Percentiles rank a stretch among this genome's conserved stretches.
These are phyloP conservation scores for Lathamus discolor DNA, from an alignment of 2,113 vertebrate genomes.

Conservation along the genomic window DNA sequence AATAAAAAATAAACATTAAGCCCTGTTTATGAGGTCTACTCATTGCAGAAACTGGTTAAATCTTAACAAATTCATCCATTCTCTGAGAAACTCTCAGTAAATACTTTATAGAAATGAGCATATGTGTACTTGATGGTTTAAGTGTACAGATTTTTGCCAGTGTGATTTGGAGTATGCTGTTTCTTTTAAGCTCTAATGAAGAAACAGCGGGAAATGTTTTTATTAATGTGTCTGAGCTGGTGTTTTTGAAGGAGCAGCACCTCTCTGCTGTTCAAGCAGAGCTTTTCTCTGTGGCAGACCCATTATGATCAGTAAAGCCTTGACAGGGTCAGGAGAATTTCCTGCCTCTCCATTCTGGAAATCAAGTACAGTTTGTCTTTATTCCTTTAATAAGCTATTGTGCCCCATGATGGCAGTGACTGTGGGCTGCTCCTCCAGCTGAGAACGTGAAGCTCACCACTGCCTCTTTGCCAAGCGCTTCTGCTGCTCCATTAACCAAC, in stretches of 20 bases:
- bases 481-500: conserved; percentile 23
- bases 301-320: conserved; percentile 26
- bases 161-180: not conserved
- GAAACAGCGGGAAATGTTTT: conserved; percentile 23
- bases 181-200: conserved; percentile 9
- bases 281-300: conserved; percentile 24
- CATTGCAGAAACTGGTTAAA: not conserved
- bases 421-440: conserved; percentile 5
- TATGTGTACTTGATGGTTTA: not conserved
- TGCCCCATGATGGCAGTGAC: accelerated
- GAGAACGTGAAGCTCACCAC: not conserved
- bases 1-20: conserved; percentile 22
- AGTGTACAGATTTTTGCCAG: not conserved
- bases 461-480: not conserved
- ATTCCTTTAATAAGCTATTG: not conserved
- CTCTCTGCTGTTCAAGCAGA: not conserved
- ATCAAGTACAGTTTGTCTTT: not conserved
- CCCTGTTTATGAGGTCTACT: not conserved
- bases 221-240: conserved; percentile 7
- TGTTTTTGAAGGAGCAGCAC: conserved; percentile 26
- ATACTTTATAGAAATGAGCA: not conserved
- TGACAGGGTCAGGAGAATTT: conserved; percentile 8
- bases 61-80: not conserved
- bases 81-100: not conserved
- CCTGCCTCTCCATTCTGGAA: not conserved